Evolutionary conservation across 2,888 invertebrate genomes (phyloP).

Genomic region (Anaspis maculata): DNA sequence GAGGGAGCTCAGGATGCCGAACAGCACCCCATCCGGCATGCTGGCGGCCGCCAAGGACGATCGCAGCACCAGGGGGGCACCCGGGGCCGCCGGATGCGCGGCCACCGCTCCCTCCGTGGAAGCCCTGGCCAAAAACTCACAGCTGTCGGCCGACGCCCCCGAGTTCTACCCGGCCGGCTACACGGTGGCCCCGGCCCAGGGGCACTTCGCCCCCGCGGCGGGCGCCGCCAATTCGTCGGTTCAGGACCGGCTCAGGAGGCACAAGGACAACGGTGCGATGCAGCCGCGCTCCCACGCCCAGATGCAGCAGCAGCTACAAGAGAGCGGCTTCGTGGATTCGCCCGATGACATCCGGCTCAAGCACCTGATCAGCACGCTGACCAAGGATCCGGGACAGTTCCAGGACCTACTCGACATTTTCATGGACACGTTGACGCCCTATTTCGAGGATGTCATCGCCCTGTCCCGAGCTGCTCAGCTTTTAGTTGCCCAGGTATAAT

Average conservation of each 20-base stretch:
- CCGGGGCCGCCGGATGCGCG: not conserved
- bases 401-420: conserved; percentile 61
- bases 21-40: conserved; percentile 3
- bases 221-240: conserved; percentile 15
- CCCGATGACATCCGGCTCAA: conserved; percentile 52
- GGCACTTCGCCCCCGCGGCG: conserved; percentile 10
- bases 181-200: conserved; percentile 11
- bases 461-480: conserved; percentile 57
- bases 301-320: too few species aligned
- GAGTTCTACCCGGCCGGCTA: conserved; percentile 54
- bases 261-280: too few species aligned
- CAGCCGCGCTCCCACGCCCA: conserved; percentile 6
- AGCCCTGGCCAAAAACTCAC: conserved; percentile 21
- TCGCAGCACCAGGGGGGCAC: conserved; percentile 1
- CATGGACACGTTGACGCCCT: conserved; percentile 59
- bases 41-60: conserved; percentile 3
- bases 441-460: conserved; percentile 54
- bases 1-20: conserved; percentile 5
- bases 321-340: conserved; percentile 22
- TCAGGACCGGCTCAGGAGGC: conserved; percentile 26
- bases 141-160: conserved; percentile 49
- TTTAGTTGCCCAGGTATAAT: conserved; percentile 55
- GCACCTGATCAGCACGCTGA: conserved; percentile 65
- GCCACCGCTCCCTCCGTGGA: conserved; percentile 3
- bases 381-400: conserved; percentile 71